Evolutionary conservation across 2,113 vertebrate species (phyloP).

Genomic region (Hepsetus odoe): DNA sequence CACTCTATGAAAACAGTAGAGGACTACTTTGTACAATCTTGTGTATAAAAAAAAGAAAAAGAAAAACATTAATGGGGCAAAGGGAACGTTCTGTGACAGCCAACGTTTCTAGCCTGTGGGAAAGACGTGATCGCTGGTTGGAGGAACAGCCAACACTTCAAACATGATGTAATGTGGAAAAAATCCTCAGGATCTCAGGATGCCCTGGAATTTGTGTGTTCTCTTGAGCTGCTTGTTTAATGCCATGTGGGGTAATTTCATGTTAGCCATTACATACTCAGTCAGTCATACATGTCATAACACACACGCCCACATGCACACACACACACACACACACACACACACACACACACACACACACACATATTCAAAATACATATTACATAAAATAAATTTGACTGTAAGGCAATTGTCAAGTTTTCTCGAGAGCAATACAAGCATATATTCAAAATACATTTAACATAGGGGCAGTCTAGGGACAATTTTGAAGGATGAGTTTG

Average conservation of each 20-base stretch:
- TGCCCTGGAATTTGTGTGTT: background rate
- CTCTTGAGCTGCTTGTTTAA: constrained; percentile 6
- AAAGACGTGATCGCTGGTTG: constrained; percentile 34
- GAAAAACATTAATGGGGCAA: constrained; percentile 54
- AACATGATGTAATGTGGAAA: constrained; percentile 33
- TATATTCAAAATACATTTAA: constrained; percentile 26
- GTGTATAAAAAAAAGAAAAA: constrained; percentile 77
- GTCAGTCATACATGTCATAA: constrained; percentile 20
- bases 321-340: constrained; percentile 17
- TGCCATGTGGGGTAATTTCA: constrained; percentile 14
- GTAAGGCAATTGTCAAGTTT: constrained; percentile 47
- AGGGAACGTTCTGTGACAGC: constrained; percentile 39
- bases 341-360: background rate
- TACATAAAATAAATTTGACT: constrained; percentile 39
- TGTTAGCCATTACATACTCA: constrained; percentile 9
- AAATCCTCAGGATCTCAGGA: background rate
- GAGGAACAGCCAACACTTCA: constrained; percentile 23
- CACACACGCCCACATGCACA: no score
- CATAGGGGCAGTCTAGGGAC: background rate
- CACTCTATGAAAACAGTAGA: constrained; percentile 81
- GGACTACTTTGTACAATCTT: constrained; percentile 79
- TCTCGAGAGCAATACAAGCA: constrained; percentile 27
- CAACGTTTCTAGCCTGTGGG: constrained; percentile 29
- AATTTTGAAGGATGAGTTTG: background rate
- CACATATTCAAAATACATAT: constrained; percentile 43